These are phyloP conservation scores for Sphinx pinastri DNA, from an alignment of 2,888 invertebrate genomes.

Conservation along the genomic window DNA sequence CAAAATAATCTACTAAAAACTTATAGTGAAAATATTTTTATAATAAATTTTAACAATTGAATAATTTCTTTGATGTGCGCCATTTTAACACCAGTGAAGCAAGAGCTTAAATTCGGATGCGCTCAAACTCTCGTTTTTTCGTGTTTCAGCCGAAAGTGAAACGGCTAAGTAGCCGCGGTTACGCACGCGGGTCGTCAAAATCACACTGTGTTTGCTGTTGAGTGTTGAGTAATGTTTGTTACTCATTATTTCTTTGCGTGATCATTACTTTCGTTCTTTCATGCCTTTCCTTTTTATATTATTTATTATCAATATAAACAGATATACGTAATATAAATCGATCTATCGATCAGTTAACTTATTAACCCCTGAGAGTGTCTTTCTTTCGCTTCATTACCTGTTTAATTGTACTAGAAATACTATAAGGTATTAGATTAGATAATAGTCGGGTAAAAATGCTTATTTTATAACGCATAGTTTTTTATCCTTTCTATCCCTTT, in stretches of 20 bases:
- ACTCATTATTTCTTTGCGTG: slow-evolving; percentile 5
- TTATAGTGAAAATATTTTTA: neutral
- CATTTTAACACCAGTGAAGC: slow-evolving; percentile 41
- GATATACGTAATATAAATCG: no score
- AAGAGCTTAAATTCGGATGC: slow-evolving; percentile 43
- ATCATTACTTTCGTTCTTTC: neutral
- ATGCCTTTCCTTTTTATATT: neutral
- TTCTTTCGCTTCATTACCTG: no score
- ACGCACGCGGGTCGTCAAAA: slow-evolving; percentile 37
- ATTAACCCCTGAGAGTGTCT: no score
- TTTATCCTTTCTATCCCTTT: no score
- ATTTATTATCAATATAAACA: no score
- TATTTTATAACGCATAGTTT: no score
- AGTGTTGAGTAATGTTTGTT: slow-evolving; percentile 35
- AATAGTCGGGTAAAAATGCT: no score
- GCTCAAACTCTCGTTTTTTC: slow-evolving; percentile 40
- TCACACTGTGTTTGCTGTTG: slow-evolving; percentile 42
- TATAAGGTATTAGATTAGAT: no score
- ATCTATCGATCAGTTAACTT: no score
- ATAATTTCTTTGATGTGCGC: slow-evolving; percentile 23
- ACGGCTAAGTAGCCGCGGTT: slow-evolving; percentile 47
- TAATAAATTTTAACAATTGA: no score
- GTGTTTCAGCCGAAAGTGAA: slow-evolving; percentile 55
- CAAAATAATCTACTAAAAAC: no score
- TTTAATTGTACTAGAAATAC: no score